Evolutionary conservation across 2,113 vertebrate genomes (phyloP).

Genomic region (Chiloscyllium plagiosum): DNA sequence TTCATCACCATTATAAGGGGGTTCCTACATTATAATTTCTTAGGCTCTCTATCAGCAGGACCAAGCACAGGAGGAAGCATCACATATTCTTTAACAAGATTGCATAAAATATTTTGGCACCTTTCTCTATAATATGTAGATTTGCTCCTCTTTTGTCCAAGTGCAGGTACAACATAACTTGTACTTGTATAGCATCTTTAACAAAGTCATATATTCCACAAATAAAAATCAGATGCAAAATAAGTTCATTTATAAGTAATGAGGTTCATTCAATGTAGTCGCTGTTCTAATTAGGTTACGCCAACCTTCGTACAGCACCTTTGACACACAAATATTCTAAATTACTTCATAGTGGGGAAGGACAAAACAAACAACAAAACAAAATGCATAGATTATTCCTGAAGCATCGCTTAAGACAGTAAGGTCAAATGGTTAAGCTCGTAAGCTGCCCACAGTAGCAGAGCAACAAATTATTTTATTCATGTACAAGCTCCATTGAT

Average conservation of each 20-base stretch:
- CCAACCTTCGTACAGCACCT: not conserved
- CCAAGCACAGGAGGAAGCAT: not conserved
- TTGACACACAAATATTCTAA: not conserved
- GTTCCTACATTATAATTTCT: not conserved
- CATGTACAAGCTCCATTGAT: not conserved
- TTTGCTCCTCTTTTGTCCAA: not conserved
- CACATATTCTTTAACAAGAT: not conserved
- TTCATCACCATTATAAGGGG: not conserved
- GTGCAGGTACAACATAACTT: not conserved
- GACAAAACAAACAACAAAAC: not conserved
- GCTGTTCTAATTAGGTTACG: not conserved
- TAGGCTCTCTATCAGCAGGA: not conserved
- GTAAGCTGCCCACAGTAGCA: not conserved
- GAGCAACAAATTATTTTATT: not conserved
- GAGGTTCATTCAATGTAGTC: not conserved
- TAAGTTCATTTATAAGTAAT: not conserved
- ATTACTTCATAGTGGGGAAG: not conserved
- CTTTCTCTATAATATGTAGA: not conserved
- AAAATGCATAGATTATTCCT: constrained; percentile 10
- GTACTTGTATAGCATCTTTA: not conserved
- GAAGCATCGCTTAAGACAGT: constrained; percentile 7
- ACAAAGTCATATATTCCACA: not conserved
- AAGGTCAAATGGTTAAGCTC: not conserved
- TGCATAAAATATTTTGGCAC: not conserved
- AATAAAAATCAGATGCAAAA: not conserved